Percentiles rank a stretch among this genome's conserved stretches.
These are phyloP conservation scores for Acrobasis suavella DNA, from an alignment of 2,888 invertebrate genomes.

Conservation along the genomic window DNA sequence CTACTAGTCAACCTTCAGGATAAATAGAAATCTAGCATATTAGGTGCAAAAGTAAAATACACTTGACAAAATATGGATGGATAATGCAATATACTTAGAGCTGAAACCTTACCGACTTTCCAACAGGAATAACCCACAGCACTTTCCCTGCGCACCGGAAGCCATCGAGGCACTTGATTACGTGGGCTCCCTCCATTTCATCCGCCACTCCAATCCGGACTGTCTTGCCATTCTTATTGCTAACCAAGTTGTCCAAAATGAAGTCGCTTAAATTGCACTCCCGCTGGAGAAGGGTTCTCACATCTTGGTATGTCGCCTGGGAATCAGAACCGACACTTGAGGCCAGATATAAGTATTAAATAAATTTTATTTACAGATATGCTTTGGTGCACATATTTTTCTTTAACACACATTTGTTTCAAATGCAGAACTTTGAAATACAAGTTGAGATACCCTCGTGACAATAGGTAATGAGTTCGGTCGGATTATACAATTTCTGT, in stretches of 20 bases:
- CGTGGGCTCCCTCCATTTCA: slow-evolving; percentile 54
- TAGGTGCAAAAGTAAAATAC: too few species aligned
- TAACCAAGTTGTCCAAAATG: slow-evolving; percentile 60
- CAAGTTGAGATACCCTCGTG: too few species aligned
- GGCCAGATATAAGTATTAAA: too few species aligned
- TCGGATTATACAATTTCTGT: too few species aligned
- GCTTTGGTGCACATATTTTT: too few species aligned
- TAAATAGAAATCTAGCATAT: too few species aligned
- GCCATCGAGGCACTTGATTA: slow-evolving; percentile 64
- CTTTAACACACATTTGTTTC: too few species aligned
- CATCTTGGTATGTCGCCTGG: slow-evolving; percentile 65
- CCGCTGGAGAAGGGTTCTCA: slow-evolving; percentile 59
- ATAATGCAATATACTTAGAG: slow-evolving; percentile 7
- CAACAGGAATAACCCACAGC: slow-evolving; percentile 55
- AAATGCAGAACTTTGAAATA: too few species aligned
- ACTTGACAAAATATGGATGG: not conserved
- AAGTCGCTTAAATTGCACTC: slow-evolving; percentile 65
- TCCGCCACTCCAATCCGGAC: slow-evolving; percentile 64
- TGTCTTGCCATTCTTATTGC: slow-evolving; percentile 58
- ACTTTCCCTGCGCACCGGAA: slow-evolving; percentile 53
- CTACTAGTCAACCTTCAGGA: too few species aligned
- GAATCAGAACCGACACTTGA: slow-evolving; percentile 27
- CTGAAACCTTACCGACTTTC: slow-evolving; percentile 45
- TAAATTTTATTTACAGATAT: too few species aligned
- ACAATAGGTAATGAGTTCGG: too few species aligned